Percentiles rank a stretch among this genome's conserved stretches.
phyloP scores from a whole-genome alignment of 1,140 invertebrate genomes.

The Drosophila ambigua region DNA sequence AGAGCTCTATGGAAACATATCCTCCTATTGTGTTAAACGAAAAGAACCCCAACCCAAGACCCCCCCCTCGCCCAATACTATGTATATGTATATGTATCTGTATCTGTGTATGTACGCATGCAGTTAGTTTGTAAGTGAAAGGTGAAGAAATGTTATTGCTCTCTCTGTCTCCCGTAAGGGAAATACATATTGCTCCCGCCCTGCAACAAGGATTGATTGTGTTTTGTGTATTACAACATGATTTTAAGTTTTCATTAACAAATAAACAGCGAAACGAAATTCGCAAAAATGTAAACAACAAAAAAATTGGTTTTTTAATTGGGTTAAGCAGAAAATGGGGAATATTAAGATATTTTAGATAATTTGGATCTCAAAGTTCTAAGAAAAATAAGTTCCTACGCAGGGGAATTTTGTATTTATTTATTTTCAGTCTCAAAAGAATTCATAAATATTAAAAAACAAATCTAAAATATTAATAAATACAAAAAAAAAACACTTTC shows the following conservation, averaged over 20 bases:
- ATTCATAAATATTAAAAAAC: too few species aligned
- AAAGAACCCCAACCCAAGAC: conserved; percentile 23
- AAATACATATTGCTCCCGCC: conserved; percentile 47
- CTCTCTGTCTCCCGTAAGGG: conserved; percentile 12
- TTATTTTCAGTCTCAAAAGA: too few species aligned
- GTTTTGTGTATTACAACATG: conserved; percentile 48
- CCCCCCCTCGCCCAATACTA: background rate
- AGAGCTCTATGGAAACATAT: conserved; percentile 20
- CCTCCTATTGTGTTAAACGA: conserved; percentile 6
- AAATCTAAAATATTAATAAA: too few species aligned
- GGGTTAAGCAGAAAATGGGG: too few species aligned
- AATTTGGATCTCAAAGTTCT: too few species aligned
- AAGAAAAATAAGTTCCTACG: too few species aligned
- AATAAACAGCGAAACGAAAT: conserved; percentile 48
- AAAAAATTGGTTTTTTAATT: too few species aligned
- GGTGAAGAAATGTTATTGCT: conserved; percentile 65
- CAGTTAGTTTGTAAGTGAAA: conserved; percentile 28
- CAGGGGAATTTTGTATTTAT: too few species aligned
- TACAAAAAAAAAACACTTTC: too few species aligned
- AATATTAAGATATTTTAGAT: too few species aligned
- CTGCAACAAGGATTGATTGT: conserved; percentile 48
- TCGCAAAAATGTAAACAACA: conserved; percentile 12
- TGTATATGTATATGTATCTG: background rate
- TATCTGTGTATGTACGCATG: background rate
- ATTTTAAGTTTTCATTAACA: conserved; percentile 60